These are phyloP conservation scores for Sapajus apella DNA, from an alignment of 2,113 vertebrate species.

Conservation along the genomic window DNA sequence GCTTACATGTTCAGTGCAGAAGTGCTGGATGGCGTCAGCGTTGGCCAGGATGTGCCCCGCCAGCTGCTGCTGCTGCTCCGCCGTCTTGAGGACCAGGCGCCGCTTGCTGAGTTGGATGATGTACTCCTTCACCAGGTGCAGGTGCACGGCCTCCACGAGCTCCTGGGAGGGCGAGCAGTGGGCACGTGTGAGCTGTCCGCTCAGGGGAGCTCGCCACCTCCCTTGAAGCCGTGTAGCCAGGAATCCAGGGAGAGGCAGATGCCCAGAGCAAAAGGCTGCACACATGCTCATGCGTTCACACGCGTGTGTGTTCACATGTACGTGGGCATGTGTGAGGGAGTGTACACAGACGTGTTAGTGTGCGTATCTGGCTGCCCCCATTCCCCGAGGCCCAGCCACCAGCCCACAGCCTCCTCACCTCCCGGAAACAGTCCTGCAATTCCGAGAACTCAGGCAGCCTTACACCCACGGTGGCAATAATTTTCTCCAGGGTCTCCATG, in stretches of 20 bases:
- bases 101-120: conserved; percentile 87
- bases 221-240: not conserved
- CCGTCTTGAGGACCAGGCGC: conserved; percentile 83
- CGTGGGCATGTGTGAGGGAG: not conserved
- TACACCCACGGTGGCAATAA: conserved; percentile 79
- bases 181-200: rapidly evolving
- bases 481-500: conserved; percentile 78
- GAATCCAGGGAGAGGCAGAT: not conserved
- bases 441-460: conserved; percentile 80
- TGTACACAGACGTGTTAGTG: not conserved
- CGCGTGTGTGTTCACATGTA: not conserved
- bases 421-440: conserved; percentile 82
- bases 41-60: conserved; percentile 83
- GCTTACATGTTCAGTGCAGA: conserved; percentile 87
- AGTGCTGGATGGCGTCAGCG: conserved; percentile 75
- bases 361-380: rapidly evolving
- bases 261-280: not conserved
- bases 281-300: not conserved
- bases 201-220: not conserved
- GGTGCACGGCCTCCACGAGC: conserved; percentile 79
- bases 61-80: conserved; percentile 83
- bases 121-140: conserved; percentile 86
- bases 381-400: not conserved
- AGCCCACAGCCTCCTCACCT: conserved; percentile 57
- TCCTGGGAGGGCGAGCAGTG: conserved; percentile 76